Evolutionary conservation across 2,888 invertebrate species (phyloP), one percentile per base, ranked within the genome.

Genomic region (Callyntrura guangdongensis): DNA sequence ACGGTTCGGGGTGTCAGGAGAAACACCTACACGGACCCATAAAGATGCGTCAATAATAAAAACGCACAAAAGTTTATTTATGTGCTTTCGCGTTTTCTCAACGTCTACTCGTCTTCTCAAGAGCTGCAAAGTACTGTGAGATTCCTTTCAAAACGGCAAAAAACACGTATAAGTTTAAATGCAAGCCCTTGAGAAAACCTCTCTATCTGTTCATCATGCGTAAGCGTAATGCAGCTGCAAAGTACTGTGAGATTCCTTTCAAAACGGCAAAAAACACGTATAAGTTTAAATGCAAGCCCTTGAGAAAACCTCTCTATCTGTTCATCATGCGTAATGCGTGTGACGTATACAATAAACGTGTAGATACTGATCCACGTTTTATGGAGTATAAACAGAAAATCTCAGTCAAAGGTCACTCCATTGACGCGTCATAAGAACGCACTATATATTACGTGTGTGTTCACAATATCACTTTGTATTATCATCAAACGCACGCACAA

Each of bases 341-440:
- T n/a, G 12, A 36, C n/a, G 11, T 14, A 25, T 59, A 20, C n/a
- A 36, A 36, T 6, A 6, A 36, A 6, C 6, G 36, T 36, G 36
- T 36, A 6, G 53, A 9, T n/a, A 53, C 53, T 9, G 1, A 17
- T 20, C n/a, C 20, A 2, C 1, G n/a, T 61, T 61, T n/a, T 61
- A 86, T 17, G 53, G 86, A 36, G 74, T 67, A 79, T 56, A 79
- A 64, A 69, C 25, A 81, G 53, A 67, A 87, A 79, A 87, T 69
- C 53, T 81, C 87, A 81, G 87, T 81, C 81, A 87, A 87, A 87
- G 87, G 87, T 87, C 87, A 87, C 59, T 85, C 69, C 72, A 47
- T 59, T 59, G 47, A 72, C 47, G 72, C 12, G 36, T 69, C 45
- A 8, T 20, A 69, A 36, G 36, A 14, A 12, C 20, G 47, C 14